Base-by-base conservation (phyloP, 1,140 invertebrate genomes). In the Drosophila pallidifrons region DNA sequence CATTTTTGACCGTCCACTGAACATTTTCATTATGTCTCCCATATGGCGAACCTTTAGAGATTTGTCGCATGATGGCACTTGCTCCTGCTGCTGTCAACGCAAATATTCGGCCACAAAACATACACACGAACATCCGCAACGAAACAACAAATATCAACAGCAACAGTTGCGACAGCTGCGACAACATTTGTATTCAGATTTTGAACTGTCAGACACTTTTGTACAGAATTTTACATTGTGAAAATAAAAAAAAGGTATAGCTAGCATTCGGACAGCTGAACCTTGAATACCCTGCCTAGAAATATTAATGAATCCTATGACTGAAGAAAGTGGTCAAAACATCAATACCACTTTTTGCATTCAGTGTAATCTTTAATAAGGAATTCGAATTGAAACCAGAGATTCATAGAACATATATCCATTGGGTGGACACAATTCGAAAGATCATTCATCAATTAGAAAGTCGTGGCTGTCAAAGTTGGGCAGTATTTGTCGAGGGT, bases 31-130 rank as follows among this genome's bases (percentile, higher is more conserved):
- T 78, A 70, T 60, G 58, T 47, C 54, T 30, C 43, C 45, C 64
- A 79, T 49, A 52, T 65, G 51, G 25, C 41, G 5, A 52, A 59
- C 69, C 73, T 70, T 64, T 68, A 38, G 65, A 68, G 51, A 63
- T 63, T 79, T 88, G 65, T 49, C 49, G 43, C 67, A 64, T 61
- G 64, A 61, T 16, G 28, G 30, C 59, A 71, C 16, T 68, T 58
- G 32, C 65, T 54, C 4, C 60, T 58, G 64, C 51, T 45, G 52
- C 68, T 77, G 77, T 75, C 70, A 81, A 51, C 70, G 49, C 74
- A 79, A 78, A 75, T 83, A 83, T 87, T 89, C 82, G 74, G 77
- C 83, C 83, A 61, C 80, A 78, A 45, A 73, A 66, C 13, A 60
- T 15, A 55, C 38, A 67, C 60, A 82, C 46, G 68, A 69, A 67